These are phyloP conservation scores for Himalopsyche anomala DNA, from an alignment of 2,888 invertebrate species.

Conservation along the genomic window DNA sequence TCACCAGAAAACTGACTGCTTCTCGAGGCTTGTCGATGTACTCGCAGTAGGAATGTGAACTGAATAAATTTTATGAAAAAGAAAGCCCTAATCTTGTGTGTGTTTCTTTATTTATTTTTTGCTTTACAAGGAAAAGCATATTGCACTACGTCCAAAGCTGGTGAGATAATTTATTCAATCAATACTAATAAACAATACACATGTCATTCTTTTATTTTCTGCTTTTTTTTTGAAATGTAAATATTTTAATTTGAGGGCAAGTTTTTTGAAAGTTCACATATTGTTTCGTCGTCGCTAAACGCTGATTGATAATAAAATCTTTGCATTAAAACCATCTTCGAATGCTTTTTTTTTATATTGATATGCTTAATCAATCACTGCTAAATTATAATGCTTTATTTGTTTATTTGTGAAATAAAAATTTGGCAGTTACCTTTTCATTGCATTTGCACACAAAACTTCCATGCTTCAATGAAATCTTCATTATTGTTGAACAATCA, in stretches of 20 bases:
- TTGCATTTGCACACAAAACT: background rate
- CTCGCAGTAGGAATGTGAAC: conserved; percentile 22
- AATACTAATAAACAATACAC: background rate
- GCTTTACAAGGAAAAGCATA: conserved; percentile 83
- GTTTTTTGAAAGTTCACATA: conserved; percentile 26
- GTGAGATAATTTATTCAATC: conserved; percentile 77
- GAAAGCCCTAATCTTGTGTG: conserved; percentile 9
- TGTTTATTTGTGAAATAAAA: background rate
- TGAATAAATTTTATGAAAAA: background rate
- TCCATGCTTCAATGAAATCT: background rate
- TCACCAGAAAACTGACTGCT: conserved; percentile 11
- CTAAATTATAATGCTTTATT: background rate
- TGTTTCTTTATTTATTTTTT: conserved; percentile 60
- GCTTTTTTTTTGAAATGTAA: conserved; percentile 16
- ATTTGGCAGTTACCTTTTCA: too few relatives aligned
- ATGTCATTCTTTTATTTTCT: background rate
- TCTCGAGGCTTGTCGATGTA: background rate
- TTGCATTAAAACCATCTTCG: background rate
- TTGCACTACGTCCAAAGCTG: conserved; percentile 91
- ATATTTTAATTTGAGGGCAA: background rate
- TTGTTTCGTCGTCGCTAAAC: conserved; percentile 1
- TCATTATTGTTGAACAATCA: background rate
- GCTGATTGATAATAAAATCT: background rate
- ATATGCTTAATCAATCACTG: background rate
- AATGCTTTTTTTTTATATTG: background rate